Base-by-base conservation (phyloP, 2,888 invertebrate genomes). In the Oscheius onirici region DNA sequence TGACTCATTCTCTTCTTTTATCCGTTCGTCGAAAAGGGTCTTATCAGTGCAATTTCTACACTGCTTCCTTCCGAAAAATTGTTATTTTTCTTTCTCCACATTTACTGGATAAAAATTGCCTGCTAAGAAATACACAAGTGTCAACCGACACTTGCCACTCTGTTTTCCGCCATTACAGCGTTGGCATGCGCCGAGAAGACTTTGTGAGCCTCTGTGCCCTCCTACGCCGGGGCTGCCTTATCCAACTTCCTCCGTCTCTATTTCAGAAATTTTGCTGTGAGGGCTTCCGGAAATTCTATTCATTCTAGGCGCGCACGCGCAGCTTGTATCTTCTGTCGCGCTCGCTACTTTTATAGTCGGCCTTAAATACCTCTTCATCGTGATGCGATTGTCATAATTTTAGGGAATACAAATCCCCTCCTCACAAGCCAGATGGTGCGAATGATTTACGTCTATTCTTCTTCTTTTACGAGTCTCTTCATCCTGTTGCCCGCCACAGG, bases 91-190 rank as follows among this genome's bases (percentile, higher is more conserved):
- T 8, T 0, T 34, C 8, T 3, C 5, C 3, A 34, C 34, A 34
- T 6, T 34, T 34, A 34, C 8, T 58, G 17, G 63, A 63, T 63
- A 63, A 63, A 63, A 63, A 63, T 41, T 46, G 46, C 46, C 49
- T 63, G n/a, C n/a, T 20, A 41, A 34, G 43, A 58, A 58, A 63
- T 49, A 28, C 63, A 63, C 63, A 63, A 63, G 63, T 46, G 63
- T 63, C 63, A 63, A 63, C 63, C 63, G 63, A 63, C 63, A 63
- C 63, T 63, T 63, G 63, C 63, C 63, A 63, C 46, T 63, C 63
- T 63, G 63, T 63, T 63, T 63, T 63, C 63, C 63, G 63, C 63
- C 63, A 63, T 63, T 63, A 63, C 63, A 63, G 63, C 63, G 26
- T 17, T 49, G 63, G 63, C 63, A 63, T 63, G 63, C 63, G 63